phyloP scores from a whole-genome alignment of 2,113 vertebrate species.

The Pedetes capensis region DNA sequence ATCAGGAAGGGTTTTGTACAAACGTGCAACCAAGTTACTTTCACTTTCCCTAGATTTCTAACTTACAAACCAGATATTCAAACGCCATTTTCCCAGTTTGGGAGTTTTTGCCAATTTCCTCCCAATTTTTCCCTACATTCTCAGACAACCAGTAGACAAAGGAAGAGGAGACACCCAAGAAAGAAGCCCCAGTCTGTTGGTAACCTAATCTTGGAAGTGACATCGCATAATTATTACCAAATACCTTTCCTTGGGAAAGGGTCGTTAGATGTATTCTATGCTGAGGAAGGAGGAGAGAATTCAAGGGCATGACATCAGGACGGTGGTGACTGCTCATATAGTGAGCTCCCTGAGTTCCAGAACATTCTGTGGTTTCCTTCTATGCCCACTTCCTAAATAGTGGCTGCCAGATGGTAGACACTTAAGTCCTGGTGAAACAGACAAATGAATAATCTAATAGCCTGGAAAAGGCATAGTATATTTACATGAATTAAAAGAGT shows the following conservation, averaged over 20 bases:
- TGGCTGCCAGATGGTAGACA: rapidly evolving
- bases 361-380: rapidly evolving
- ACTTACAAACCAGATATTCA: no score
- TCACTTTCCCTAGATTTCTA: no score
- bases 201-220: no score
- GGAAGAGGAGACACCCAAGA: rapidly evolving
- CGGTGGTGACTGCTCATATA: no score
- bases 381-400: background rate
- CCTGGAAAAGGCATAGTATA: no score
- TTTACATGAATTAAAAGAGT: background rate
- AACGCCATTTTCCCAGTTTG: no score
- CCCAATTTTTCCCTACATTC: no score
- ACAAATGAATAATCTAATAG: background rate
- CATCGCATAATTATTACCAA: background rate
- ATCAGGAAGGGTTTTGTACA: no score
- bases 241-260: background rate
- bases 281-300: background rate
- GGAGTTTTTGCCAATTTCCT: no score
- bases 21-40: no score
- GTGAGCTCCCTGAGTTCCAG: no score
- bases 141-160: no score
- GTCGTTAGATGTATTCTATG: background rate
- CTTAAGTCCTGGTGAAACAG: rapidly evolving
- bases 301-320: rapidly evolving
- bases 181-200: background rate